phyloP scores from a whole-genome alignment of 2,888 invertebrate genomes.

The Periphyllus acericola region DNA sequence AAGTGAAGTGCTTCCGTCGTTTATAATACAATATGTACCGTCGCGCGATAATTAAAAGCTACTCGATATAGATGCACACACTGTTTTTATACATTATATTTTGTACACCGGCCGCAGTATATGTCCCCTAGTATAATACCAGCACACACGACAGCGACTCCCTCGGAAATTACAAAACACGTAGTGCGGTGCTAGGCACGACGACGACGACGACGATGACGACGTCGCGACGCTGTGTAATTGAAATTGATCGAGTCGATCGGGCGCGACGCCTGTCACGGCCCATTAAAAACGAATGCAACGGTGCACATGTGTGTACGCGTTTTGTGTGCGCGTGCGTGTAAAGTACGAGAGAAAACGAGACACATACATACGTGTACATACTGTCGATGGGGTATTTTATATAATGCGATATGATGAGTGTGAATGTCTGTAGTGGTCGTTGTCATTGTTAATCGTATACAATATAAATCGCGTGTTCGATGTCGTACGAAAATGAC shows the following conservation, averaged over 20 bases:
- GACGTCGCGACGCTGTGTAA: slow-evolving; percentile 43
- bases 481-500: not conserved
- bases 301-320: not conserved
- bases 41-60: slow-evolving; percentile 7
- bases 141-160: not conserved
- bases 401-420: not conserved
- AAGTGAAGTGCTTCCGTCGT: slow-evolving; percentile 23
- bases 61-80: not conserved
- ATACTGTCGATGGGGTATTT: slow-evolving; percentile 10
- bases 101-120: not conserved
- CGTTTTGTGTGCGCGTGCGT: not conserved
- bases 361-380: not conserved
- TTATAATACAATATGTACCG: not conserved
- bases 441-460: not conserved
- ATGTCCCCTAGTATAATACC: not conserved
- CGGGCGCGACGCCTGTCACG: slow-evolving; percentile 61
- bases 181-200: slow-evolving; percentile 56
- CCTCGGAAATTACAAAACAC: slow-evolving; percentile 29
- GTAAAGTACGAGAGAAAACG: slow-evolving; percentile 35
- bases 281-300: slow-evolving; percentile 53
- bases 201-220: slow-evolving; percentile 6
- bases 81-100: not conserved
- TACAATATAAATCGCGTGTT: not conserved
- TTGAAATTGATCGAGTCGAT: slow-evolving; percentile 61
- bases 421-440: slow-evolving; percentile 12